A percentile compares a stretch with the other conserved stretches of the same genome.
Evolutionary conservation across 2,113 vertebrate genomes (phyloP).

Genomic region (Dipodomys spectabilis): DNA sequence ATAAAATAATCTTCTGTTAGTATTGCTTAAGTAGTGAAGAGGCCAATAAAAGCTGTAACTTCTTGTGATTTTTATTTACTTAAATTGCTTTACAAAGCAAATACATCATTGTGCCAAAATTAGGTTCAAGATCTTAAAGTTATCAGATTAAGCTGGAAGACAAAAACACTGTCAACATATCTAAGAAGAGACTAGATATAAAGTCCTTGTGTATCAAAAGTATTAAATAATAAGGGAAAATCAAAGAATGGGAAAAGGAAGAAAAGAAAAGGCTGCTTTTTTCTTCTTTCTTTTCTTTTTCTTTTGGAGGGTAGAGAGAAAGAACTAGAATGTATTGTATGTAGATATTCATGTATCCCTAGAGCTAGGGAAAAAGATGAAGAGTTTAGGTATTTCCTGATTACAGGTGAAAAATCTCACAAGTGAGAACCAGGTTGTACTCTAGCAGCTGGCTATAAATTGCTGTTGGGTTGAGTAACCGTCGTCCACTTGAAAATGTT

Average conservation of each 20-base stretch:
- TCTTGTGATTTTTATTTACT: slow-evolving; percentile 17
- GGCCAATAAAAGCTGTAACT: background rate
- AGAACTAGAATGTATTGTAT: background rate
- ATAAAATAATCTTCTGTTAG: background rate
- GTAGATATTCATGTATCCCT: background rate
- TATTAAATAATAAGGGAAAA: background rate
- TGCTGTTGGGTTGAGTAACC: background rate
- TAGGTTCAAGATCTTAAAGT: background rate
- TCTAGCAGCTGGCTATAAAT: background rate
- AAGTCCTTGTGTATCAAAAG: background rate
- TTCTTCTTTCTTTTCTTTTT: background rate
- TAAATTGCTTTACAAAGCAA: background rate
- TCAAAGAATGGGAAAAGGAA: background rate
- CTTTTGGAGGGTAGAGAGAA: background rate
- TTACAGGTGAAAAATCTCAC: background rate
- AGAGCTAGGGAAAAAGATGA: too few species aligned
- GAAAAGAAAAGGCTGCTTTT: background rate
- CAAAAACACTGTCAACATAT: background rate
- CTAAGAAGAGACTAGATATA: background rate
- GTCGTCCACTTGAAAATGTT: background rate
- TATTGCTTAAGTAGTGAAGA: background rate
- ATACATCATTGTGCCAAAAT: background rate
- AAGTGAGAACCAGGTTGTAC: background rate
- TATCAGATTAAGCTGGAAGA: background rate
- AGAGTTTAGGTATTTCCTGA: background rate